Conservation (phyloP, 2,888 invertebrate species). For the Labia minor region DNA sequence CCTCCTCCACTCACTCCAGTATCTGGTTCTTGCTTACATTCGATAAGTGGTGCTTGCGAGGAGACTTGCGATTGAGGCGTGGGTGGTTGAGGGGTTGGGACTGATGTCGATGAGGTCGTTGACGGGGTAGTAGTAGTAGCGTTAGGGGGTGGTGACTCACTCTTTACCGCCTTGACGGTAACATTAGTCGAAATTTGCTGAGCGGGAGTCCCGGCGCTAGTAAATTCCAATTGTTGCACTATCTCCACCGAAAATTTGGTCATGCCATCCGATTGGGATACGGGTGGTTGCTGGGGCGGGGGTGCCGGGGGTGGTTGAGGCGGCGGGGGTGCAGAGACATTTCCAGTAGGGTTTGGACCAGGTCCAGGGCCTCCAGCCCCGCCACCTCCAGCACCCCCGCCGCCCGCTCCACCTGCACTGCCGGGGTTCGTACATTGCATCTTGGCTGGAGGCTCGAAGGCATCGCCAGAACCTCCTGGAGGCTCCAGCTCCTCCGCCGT, state of each 20-base stretch:
- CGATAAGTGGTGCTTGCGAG: conserved; percentile 39
- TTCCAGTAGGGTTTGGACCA: conserved; percentile 38
- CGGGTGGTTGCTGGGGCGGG: conserved; percentile 39
- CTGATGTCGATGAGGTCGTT: conserved; percentile 36
- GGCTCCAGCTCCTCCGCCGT: conserved; percentile 56
- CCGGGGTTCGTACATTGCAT: conserved; percentile 47
- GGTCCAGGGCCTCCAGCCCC: conserved; percentile 27
- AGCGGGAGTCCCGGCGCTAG: conserved; percentile 74
- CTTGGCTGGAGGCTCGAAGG: conserved; percentile 68
- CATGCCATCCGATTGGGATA: conserved; percentile 35
- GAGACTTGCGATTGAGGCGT: conserved; percentile 31
- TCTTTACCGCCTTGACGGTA: conserved; percentile 69
- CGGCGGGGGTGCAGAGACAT: conserved; percentile 36
- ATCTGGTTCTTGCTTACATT: conserved; percentile 71
- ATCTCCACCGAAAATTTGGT: conserved; percentile 86
- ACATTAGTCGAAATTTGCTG: conserved; percentile 88
- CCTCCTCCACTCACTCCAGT: conserved; percentile 36
- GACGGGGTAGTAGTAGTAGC: conserved; percentile 14
- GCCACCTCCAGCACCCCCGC: conserved; percentile 32
- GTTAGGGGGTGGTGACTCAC: conserved; percentile 36
- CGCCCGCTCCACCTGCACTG: conserved; percentile 29
- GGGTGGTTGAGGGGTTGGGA: conserved; percentile 40
- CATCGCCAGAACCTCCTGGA: conserved; percentile 33
- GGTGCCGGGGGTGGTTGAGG: conserved; percentile 41
- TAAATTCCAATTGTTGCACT: conserved; percentile 82